phyloP scores from a whole-genome alignment of 2,113 vertebrate species.

The Gasterosteus nipponicus region DNA sequence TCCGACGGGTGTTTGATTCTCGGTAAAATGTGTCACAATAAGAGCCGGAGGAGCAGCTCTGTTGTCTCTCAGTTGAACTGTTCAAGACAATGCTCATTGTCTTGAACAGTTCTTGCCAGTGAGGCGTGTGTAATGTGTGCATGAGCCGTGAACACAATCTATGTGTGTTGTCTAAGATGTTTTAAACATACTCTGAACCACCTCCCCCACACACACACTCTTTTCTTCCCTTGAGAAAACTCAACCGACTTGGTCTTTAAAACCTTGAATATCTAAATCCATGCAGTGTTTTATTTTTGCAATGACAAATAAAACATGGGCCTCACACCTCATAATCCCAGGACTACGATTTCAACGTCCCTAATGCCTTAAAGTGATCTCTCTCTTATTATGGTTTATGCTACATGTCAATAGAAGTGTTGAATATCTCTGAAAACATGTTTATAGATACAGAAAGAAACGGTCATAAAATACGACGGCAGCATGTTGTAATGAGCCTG shows the following conservation, averaged over 20 bases:
- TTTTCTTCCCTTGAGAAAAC: background rate
- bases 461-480: background rate
- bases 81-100: constrained; percentile 37
- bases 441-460: background rate
- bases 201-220: background rate
- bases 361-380: background rate
- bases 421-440: background rate
- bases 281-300: background rate
- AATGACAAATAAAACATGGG: background rate
- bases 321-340: background rate
- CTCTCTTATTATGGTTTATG: background rate
- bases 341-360: background rate
- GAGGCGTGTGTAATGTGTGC: constrained; percentile 65
- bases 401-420: background rate
- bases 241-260: background rate
- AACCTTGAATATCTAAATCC: background rate
- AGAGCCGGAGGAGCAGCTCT: constrained; percentile 1
- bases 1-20: constrained; percentile 1
- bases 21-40: constrained; percentile 5
- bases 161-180: constrained; percentile 42
- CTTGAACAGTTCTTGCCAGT: constrained; percentile 36
- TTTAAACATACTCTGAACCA: constrained; percentile 22
- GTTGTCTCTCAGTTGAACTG: background rate
- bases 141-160: constrained; percentile 59
- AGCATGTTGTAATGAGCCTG: constrained; percentile 17